Percentiles rank a stretch among this genome's conserved stretches.
Evolutionary conservation across 2,888 invertebrate genomes (phyloP).

Genomic region (Patella caerulea): DNA sequence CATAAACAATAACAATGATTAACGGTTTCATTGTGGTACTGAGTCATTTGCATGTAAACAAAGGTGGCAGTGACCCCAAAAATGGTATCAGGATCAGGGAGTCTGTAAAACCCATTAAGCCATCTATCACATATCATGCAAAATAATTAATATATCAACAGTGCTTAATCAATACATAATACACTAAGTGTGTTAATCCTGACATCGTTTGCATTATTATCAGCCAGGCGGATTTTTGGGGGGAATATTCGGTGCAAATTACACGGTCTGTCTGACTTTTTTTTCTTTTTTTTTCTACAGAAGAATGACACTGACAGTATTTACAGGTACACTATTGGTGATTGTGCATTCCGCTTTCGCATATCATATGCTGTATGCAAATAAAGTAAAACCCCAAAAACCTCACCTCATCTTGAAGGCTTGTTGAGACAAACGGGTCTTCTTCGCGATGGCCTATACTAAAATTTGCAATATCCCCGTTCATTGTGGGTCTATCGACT

Average conservation of each 20-base stretch:
- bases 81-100: no score
- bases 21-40: no score
- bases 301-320: no score
- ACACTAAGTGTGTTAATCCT: neutral
- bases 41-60: no score
- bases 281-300: neutral
- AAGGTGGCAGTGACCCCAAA: no score
- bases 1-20: no score
- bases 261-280: neutral
- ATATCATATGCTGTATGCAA: no score
- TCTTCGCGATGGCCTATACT: conserved; percentile 52
- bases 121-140: neutral
- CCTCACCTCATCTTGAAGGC: conserved; percentile 60
- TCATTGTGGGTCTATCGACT: conserved; percentile 58
- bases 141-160: conserved; percentile 1
- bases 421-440: conserved; percentile 49
- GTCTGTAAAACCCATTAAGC: no score
- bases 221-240: no score
- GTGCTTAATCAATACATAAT: neutral
- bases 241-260: neutral
- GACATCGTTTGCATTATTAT: neutral
- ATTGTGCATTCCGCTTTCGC: no score
- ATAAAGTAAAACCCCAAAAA: neutral
- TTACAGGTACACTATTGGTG: no score
- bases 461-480: conserved; percentile 62